Base-by-base conservation (phyloP, 1,140 invertebrate genomes). In the Macrostomum lignano region DNA sequence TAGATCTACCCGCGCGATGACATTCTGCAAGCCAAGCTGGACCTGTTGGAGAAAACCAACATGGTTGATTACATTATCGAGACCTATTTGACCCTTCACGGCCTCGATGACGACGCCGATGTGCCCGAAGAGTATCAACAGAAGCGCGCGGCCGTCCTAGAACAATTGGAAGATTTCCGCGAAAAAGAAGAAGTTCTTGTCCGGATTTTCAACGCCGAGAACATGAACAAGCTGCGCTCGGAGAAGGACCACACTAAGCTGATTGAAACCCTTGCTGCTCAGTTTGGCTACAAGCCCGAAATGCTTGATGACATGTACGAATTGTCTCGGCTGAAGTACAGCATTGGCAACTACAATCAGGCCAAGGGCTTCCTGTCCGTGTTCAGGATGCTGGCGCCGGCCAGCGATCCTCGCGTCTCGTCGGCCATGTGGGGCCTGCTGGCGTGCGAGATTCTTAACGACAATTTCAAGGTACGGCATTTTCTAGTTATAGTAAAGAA, bases 11-110 rank as follows among this genome's bases (percentile, higher is more conserved):
- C 15, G 10, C 9, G 9, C 17, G 17, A 20, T 11, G 11, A 21
- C 21, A 60, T 98, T 36, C 59, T 86, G 1, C 71, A 75, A 57
- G 75, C 73, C 15, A 93, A 93, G 52, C 63, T 93, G 42, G 74
- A 86, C 40, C 71, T 93, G 44, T 65, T 98, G 2, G 81, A 74
- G 50, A 86, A 88, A 61, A 96, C 88, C 25, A 93, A 91, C 52
- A 94, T 98, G 86, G 72, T 94, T 44, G 88, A 96, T 68, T 93
- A 88, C 67, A 73, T 76, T 24, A 86, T 91, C 58, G 84, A 94
- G 47, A 81, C 88, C 25, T 69, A 78, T 44, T n/a, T n/a, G n/a
- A n/a, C n/a, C n/a, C n/a, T n/a, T n/a, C 73, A 82, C 56, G 72
- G 74, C 5, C 54, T 60, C 29, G 44, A 61, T 36, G 51, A 61